Conservation (phyloP, 1,140 invertebrate species). For the Dreissena polymorpha region DNA sequence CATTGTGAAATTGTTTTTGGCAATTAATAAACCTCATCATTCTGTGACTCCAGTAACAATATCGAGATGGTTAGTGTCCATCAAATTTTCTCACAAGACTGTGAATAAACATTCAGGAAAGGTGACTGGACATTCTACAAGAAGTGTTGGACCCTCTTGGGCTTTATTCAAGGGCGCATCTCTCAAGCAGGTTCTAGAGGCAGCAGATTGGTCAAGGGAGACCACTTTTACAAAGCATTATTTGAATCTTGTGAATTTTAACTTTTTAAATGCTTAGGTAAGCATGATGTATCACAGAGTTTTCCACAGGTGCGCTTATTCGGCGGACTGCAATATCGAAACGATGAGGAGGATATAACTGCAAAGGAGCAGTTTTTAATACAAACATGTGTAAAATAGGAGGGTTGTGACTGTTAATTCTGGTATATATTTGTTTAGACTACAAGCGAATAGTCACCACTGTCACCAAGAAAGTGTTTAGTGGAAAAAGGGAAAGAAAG, state of each 20-base stretch:
- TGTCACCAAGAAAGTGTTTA: neutral
- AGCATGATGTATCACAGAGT: neutral
- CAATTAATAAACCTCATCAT: slow-evolving; percentile 47
- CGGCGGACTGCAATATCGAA: neutral
- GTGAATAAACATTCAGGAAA: neutral
- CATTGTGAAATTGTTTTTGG: slow-evolving; percentile 37
- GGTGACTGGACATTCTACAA: slow-evolving; percentile 28
- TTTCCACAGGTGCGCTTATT: neutral
- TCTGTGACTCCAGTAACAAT: slow-evolving; percentile 23
- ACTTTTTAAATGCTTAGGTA: slow-evolving; percentile 33
- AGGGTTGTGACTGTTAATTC: neutral
- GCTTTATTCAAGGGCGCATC: slow-evolving; percentile 37
- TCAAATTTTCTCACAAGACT: slow-evolving; percentile 24
- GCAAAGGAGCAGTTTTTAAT: neutral
- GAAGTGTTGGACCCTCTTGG: slow-evolving; percentile 39
- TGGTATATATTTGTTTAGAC: neutral
- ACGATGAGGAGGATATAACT: neutral
- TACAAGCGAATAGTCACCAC: neutral
- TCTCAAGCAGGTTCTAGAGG: neutral
- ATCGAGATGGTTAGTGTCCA: slow-evolving; percentile 14
- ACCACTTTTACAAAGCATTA: slow-evolving; percentile 26
- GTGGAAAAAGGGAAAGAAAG: neutral
- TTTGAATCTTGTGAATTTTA: neutral
- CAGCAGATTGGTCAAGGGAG: slow-evolving; percentile 38
- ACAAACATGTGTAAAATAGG: neutral